These are phyloP conservation scores for Chrysemys picta DNA, from an alignment of 2,113 vertebrate species.

Conservation along the genomic window DNA sequence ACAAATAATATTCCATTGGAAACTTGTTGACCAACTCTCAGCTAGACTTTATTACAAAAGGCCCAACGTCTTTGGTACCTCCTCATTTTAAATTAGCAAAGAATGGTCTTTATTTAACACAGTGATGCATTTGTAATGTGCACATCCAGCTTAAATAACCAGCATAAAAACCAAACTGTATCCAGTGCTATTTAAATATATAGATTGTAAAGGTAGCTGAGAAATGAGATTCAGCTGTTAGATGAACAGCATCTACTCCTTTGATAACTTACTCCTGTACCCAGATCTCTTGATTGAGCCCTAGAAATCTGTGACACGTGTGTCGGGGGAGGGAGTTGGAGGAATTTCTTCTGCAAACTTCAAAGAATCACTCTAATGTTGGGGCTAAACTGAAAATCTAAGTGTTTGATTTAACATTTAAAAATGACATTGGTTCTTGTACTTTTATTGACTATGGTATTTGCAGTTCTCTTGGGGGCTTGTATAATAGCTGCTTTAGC, in stretches of 20 bases:
- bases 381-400: constrained; percentile 16
- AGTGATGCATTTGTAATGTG: neutral
- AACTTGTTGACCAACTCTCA: neutral
- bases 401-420: constrained; percentile 34
- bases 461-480: neutral
- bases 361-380: constrained; percentile 12
- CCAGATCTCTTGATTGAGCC: neutral
- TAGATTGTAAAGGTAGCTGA: neutral
- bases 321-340: neutral
- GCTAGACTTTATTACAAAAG: neutral
- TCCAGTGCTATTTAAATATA: neutral
- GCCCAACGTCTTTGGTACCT: neutral
- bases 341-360: neutral
- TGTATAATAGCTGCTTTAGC: neutral
- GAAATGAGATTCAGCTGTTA: neutral
- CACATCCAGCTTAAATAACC: neutral
- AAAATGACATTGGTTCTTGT: constrained; percentile 38
- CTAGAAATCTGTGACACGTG: neutral
- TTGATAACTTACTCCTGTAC: constrained; percentile 29
- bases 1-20: neutral
- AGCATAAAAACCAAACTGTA: neutral
- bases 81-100: neutral
- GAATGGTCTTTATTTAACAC: neutral
- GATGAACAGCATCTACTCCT: neutral
- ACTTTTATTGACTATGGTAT: constrained; percentile 29